Base-by-base conservation (phyloP, 2,797 vertebrate genomes). In the Silurus lanzhouensis region DNA sequence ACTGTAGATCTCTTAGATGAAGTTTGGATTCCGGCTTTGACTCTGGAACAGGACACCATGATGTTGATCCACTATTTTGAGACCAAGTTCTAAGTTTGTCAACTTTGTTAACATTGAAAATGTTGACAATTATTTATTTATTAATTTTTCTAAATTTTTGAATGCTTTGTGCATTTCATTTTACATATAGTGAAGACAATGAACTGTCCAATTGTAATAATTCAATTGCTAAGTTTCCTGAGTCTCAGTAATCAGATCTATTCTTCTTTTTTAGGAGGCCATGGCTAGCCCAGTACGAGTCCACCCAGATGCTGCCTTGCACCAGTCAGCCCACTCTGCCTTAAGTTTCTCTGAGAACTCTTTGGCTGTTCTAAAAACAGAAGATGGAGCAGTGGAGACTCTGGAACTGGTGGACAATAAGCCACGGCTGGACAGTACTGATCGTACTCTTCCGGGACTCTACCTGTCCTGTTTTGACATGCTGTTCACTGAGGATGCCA, bases 381-480 rank as follows among this genome's bases (percentile, higher is more conserved):
- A 71, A 83, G 93, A 95, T 57, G 88, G 86, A 0, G 88, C 93
- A 10, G 90, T 87, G 58, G 92, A 88, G 1, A 88, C 89, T 72
- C 97, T 96, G 95, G 95, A 96, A 55, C 88, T 94, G 75, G 91
- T 88, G 0, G 95, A 96, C 57, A 93, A 91, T 89, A 97, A 96
- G 88, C 94, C 95, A 8, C 87, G 84, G 7, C 63, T 91, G 66
- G 93, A 95, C 75, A 89, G 93, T 0, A 93, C 95, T 0, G 97
- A 98, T 88, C 96, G 97, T 12, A 91, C 93, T 61, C 89, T 96
- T 63, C 93, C 96, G 0, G 91, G 96, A 12, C 93, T 97, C 89
- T 98, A 96, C 90, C 94, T 97, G 84, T 97, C 97, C 92, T 98
- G 97, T 92, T 97, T 97, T 0, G 97, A 99, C 92, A 97, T 96